Percentiles rank a stretch among this genome's conserved stretches.
Conservation (phyloP, 2,797 vertebrate genomes). For the Bufotes viridis region DNA sequence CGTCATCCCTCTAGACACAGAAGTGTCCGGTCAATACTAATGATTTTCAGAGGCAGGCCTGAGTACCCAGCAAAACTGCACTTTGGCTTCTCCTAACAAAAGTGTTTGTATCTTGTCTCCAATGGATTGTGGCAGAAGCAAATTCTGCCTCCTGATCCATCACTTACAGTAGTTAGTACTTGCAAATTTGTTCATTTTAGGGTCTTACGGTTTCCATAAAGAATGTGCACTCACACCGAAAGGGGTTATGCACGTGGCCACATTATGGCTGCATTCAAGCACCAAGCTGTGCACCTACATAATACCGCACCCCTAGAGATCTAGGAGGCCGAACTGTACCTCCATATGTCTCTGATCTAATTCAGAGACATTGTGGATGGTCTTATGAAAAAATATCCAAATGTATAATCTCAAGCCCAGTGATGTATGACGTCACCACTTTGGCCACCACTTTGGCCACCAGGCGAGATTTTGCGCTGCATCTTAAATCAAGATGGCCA, state of each 20-base stretch:
- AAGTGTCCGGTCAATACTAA: background rate
- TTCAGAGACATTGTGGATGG: too few relatives aligned
- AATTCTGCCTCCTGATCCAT: background rate
- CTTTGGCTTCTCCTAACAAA: background rate
- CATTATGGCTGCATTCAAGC: background rate
- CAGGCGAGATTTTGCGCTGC: too few relatives aligned
- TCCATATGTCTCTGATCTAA: background rate
- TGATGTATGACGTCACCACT: too few relatives aligned
- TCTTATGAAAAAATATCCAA: background rate
- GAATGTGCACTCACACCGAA: background rate
- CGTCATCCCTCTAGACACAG: background rate
- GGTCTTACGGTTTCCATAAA: background rate
- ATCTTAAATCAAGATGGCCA: too few relatives aligned
- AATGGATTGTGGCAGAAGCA: background rate
- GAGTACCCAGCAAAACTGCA: background rate
- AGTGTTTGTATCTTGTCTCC: background rate
- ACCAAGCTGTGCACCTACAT: background rate
- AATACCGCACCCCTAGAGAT: background rate
- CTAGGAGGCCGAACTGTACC: background rate
- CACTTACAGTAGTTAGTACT: background rate
- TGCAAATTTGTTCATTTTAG: background rate
- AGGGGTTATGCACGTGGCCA: background rate
- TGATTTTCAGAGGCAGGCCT: background rate
- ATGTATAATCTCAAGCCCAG: too few relatives aligned
- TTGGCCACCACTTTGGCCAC: too few relatives aligned